Base-by-base conservation (phyloP, 2,113 vertebrate genomes). In the Oncorhynchus nerka region DNA sequence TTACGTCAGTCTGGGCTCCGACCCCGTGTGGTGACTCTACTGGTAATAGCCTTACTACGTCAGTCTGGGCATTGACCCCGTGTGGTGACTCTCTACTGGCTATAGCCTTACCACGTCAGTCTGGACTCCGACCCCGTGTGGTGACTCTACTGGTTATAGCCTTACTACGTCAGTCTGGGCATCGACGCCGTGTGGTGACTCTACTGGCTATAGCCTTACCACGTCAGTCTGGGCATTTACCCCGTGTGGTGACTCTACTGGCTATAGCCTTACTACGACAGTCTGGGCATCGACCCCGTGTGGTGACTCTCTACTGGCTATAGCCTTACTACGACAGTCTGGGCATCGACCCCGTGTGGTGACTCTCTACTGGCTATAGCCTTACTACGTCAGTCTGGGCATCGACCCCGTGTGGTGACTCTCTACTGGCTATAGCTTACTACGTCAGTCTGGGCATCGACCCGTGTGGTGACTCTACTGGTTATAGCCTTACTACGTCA, bases 321-420 rank as follows among this genome's bases (percentile, higher is more conserved):
- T 87, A 91, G 90, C 77, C 84, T 71, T 4, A 30, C 30, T 84
- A 55, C 84, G 83, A 87, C 84, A 74, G 85, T 82, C 81, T 87
- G 28, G 28, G 28, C 28, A 0, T 3, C 28, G 28, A 30, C 28
- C 28, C 28, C 3, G 28, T 30, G 28, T 30, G 0, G 28, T 30
- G 28, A 30, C 85, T 86, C 84, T 71, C 86, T 87, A 83, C 82
- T 81, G 79, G 83, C 84, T 85, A 86, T 87, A 91, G 90, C 77
- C 85, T 71, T 4, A 30, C 30, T 84, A 55, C 85, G 83, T 88
- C 84, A 75, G 85, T 82, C 81, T 87, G 28, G 28, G 28, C 28
- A 0, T 3, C 28, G 28, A 30, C 28, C 28, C 28, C 28, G 28
- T 28, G 28, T 28, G 0, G 28, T 28, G 28, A 28, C 86, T 86